Percentiles rank a stretch among this genome's conserved stretches.
These are phyloP conservation scores for Cancer borealis DNA, from an alignment of 2,888 invertebrate species.

Conservation along the genomic window DNA sequence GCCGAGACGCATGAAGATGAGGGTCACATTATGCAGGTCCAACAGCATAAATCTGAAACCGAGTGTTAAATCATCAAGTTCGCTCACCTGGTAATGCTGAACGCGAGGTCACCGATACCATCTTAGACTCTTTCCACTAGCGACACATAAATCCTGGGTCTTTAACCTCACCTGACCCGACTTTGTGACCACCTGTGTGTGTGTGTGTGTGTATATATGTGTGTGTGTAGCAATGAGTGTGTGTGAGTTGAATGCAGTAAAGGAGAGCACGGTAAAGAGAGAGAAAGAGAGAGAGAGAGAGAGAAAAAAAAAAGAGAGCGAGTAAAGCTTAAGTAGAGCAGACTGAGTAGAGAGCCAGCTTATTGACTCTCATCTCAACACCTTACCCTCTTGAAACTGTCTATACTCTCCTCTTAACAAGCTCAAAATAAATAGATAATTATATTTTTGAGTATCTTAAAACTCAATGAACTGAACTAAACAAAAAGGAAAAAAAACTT, in stretches of 20 bases:
- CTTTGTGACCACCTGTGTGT: neutral
- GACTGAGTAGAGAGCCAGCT: neutral
- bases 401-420: neutral
- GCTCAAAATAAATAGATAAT: neutral
- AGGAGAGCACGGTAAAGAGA: neutral
- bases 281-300: too few species aligned
- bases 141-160: constrained; percentile 55
- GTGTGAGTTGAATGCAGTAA: neutral
- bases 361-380: neutral
- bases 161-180: constrained; percentile 42
- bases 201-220: neutral
- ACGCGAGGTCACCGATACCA: constrained; percentile 44
- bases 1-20: constrained; percentile 46
- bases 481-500: neutral
- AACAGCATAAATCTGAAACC: constrained; percentile 50
- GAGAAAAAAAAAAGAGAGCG: neutral
- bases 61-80: constrained; percentile 52
- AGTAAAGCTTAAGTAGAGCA: neutral
- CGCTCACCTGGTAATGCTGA: constrained; percentile 44
- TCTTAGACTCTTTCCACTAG: neutral
- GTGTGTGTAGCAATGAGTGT: neutral
- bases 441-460: neutral
- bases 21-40: constrained; percentile 51
- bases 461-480: neutral
- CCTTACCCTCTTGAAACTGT: neutral